These are phyloP conservation scores for Esperia sulphurella DNA, from an alignment of 2,888 invertebrate species.

Conservation along the genomic window DNA sequence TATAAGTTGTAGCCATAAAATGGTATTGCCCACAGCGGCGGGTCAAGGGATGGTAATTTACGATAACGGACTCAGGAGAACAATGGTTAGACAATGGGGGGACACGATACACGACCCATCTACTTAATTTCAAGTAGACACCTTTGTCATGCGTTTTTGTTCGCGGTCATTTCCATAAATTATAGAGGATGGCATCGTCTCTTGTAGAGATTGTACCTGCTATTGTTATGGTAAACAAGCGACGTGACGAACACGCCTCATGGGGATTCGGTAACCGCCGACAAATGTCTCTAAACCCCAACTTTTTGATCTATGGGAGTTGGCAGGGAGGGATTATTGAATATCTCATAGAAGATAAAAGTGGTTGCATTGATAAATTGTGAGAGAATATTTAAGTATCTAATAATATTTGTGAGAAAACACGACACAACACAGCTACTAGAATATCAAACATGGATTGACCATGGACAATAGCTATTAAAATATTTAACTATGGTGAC, in stretches of 20 bases:
- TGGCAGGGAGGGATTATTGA: constrained; percentile 15
- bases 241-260: constrained; percentile 61
- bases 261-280: constrained; percentile 55
- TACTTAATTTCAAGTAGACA: constrained; percentile 76
- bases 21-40: constrained; percentile 15
- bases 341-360: constrained; percentile 6
- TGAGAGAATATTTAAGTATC: constrained; percentile 6
- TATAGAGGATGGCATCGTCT: constrained; percentile 53
- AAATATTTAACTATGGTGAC: too few species aligned
- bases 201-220: constrained; percentile 57
- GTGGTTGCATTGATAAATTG: constrained; percentile 11
- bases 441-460: too few species aligned
- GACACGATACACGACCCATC: constrained; percentile 66
- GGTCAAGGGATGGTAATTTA: constrained; percentile 60
- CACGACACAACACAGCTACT: too few species aligned
- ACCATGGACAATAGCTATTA: too few species aligned
- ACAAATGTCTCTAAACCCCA: constrained; percentile 20
- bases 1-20: constrained; percentile 12
- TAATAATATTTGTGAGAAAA: neutral
- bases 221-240: constrained; percentile 69
- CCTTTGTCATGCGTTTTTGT: constrained; percentile 76
- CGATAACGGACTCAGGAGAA: constrained; percentile 48
- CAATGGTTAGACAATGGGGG: constrained; percentile 63
- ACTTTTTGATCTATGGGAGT: constrained; percentile 20
- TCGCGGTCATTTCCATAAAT: constrained; percentile 76